Conservation (phyloP, 2,888 invertebrate species). For the Sphaeridia pumilis region DNA sequence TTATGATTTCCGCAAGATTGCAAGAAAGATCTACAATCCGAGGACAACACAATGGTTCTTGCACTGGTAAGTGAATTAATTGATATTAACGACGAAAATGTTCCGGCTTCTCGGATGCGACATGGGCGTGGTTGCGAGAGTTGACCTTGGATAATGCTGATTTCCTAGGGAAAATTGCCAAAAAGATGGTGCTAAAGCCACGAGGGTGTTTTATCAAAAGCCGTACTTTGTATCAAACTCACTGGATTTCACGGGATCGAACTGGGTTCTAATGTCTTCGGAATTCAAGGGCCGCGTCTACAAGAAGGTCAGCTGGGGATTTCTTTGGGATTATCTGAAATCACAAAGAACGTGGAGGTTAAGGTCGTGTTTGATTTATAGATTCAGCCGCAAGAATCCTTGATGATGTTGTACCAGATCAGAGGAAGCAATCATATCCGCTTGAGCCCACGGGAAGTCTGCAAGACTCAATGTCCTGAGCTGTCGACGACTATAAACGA, state of each 20-base stretch:
- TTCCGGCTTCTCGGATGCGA: no score
- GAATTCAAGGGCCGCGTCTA: constrained; percentile 59
- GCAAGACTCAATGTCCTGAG: constrained; percentile 56
- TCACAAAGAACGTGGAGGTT: neutral
- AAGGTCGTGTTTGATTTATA: neutral
- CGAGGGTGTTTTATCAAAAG: constrained; percentile 60
- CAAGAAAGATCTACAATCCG: constrained; percentile 45
- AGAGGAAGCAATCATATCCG: constrained; percentile 57
- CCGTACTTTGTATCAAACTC: constrained; percentile 69
- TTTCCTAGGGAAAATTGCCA: constrained; percentile 66
- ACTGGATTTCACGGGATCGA: constrained; percentile 70
- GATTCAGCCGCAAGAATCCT: constrained; percentile 22
- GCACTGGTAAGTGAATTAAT: constrained; percentile 58
- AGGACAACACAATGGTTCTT: constrained; percentile 59
- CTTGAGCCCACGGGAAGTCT: constrained; percentile 59
- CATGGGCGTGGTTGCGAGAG: no score
- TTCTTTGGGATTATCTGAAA: no score
- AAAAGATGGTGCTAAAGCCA: constrained; percentile 62
- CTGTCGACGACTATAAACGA: constrained; percentile 54
- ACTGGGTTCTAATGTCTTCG: constrained; percentile 75
- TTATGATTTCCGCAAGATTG: constrained; percentile 43
- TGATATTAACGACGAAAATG: no score
- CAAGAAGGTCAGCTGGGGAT: constrained; percentile 47
- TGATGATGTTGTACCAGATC: constrained; percentile 67
- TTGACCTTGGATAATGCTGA: neutral